phyloP scores from a whole-genome alignment of 2,113 vertebrate genomes.

The Athene noctua region DNA sequence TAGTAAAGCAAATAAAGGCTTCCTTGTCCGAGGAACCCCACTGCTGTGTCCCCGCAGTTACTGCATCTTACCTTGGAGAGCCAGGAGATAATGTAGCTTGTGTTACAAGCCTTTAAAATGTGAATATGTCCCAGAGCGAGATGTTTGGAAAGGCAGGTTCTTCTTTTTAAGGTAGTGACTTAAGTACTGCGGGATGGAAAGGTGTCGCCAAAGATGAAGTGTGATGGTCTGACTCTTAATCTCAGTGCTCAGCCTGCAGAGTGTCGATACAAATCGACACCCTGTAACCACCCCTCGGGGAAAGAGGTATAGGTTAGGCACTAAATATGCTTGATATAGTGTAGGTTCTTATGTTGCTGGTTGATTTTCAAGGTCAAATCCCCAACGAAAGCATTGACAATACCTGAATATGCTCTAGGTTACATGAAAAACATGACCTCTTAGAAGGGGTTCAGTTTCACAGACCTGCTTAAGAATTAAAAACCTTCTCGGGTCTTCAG shows the following conservation, averaged over 20 bases:
- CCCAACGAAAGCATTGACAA: neutral
- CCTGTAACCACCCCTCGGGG: neutral
- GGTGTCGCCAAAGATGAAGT: neutral
- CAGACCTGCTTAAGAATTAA: neutral
- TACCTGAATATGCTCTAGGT: neutral
- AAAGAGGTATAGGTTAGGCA: neutral
- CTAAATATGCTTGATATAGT: accelerated
- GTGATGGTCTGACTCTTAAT: neutral
- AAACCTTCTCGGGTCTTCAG: neutral
- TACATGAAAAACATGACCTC: neutral
- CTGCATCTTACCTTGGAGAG: neutral
- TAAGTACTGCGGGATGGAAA: neutral
- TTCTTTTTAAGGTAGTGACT: accelerated
- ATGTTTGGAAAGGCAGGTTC: neutral
- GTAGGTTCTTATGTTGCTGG: accelerated
- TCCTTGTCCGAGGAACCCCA: neutral
- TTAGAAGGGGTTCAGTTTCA: neutral
- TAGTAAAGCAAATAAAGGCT: neutral
- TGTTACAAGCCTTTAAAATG: neutral
- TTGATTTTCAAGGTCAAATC: neutral
- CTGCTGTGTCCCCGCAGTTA: neutral
- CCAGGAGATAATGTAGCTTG: neutral
- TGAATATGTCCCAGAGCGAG: neutral
- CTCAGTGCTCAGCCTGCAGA: neutral
- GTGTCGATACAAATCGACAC: neutral